A percentile compares a stretch with the other conserved stretches of the same genome.
Conservation (phyloP, 2,797 vertebrate species). For the Alectoris magna region DNA sequence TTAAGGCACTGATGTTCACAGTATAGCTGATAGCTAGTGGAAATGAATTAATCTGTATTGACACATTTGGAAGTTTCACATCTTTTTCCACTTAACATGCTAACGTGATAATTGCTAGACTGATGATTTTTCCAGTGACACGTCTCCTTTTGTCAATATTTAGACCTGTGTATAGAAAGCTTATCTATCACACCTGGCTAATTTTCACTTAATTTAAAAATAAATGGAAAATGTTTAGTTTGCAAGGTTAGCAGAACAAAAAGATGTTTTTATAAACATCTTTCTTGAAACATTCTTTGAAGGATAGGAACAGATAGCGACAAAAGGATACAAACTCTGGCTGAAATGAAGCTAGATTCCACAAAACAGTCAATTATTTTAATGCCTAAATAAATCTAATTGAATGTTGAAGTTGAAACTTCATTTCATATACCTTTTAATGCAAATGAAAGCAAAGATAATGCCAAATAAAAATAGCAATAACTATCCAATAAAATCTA, state of each 20-base stretch:
- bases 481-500: background rate
- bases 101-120: conserved; percentile 86
- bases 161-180: conserved; percentile 85
- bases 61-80: conserved; percentile 85
- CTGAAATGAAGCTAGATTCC: conserved; percentile 21
- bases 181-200: conserved; percentile 86
- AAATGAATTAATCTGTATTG: conserved; percentile 85
- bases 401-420: background rate
- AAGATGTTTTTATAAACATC: conserved; percentile 71
- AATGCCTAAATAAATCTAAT: conserved; percentile 10
- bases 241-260: conserved; percentile 76
- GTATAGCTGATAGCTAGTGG: conserved; percentile 81
- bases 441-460: background rate
- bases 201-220: conserved; percentile 87
- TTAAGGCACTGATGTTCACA: conserved; percentile 77
- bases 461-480: background rate
- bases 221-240: conserved; percentile 82
- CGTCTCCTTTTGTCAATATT: conserved; percentile 85
- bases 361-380: conserved; percentile 14
- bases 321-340: conserved; percentile 35
- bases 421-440: background rate
- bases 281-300: conserved; percentile 66
- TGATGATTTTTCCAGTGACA: conserved; percentile 85
- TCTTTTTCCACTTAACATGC: conserved; percentile 84
- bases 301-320: conserved; percentile 54